Base-by-base conservation (phyloP, 2,797 vertebrate species). In the Pteropus rufus region DNA sequence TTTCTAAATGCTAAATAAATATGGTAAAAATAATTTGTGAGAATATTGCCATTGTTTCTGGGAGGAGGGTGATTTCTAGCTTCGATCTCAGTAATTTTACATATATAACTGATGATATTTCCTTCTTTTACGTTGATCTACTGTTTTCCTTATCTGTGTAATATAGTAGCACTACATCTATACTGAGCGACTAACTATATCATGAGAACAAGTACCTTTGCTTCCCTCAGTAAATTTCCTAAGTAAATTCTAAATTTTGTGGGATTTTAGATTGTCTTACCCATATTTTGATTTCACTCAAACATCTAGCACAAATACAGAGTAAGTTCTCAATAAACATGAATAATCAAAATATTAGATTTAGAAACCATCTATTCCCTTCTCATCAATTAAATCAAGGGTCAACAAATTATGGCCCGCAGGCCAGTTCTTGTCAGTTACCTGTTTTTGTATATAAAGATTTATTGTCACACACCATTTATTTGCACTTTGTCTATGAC, bases 171-270 rank as follows among this genome's bases (percentile, higher is more conserved):
- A 12, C 4, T 91, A 46, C 54, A 39, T 62, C 52, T 29, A 29
- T 8, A n/a, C 77, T 24, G 1, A 85, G 14, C 31, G 64, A 44
- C 36, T 87, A 72, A 88, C 54, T 67, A 3, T 41, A 56, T 65
- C 54, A 60, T 39, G 41, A 91, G 56, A 75, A 75, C 26, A 82
- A 76, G 29, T 26, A 87, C 4, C 39, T 83, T 76, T 77, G 58
- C 69, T 64, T 81, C 82, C 56, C 15, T 79, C 29, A 46, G 11
- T 65, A 75, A 73, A 90, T 44, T 44, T 44, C 44, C 79, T 44
- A 91, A 93, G 85, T 70, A 83, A 88, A 82, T 62, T 93, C 56
- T 54, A 90, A 92, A 80, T 76, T 58, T 67, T 70, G 44, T 81
- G 36, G 8, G 16, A 79, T 73, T 88, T 44, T n/a, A 62, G 41